Conservation (phyloP, 2,113 vertebrate species). For the Tamias sibiricus region DNA sequence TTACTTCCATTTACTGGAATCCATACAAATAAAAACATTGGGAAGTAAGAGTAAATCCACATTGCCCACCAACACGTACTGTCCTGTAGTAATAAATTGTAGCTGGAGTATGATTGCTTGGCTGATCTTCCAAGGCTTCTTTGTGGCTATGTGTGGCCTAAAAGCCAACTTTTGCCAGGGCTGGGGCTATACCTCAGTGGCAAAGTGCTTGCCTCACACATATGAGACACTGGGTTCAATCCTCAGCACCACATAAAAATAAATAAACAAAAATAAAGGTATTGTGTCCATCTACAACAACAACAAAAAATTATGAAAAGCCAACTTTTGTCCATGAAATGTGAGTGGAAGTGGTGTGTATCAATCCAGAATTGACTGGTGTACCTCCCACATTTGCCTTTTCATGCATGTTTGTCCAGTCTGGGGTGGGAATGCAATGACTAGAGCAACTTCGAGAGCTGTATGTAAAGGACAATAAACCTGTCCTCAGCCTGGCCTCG, state of each 20-base stretch:
- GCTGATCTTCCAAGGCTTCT: background rate
- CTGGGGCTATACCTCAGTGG: too few species aligned
- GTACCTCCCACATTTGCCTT: fast-evolving
- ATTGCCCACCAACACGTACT: background rate
- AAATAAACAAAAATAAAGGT: too few species aligned
- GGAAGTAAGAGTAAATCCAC: background rate
- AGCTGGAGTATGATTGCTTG: background rate
- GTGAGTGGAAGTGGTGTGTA: background rate
- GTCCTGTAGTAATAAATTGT: background rate
- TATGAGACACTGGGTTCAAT: too few species aligned
- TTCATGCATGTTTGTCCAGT: background rate
- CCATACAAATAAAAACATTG: background rate
- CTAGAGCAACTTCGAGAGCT: background rate
- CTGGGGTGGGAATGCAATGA: background rate
- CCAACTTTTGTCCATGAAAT: background rate
- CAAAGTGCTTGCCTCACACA: too few species aligned
- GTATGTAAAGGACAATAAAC: background rate
- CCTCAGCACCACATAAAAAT: too few species aligned
- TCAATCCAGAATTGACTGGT: too few species aligned
- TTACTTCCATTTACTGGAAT: background rate
- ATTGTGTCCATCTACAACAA: too few species aligned
- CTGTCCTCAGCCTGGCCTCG: background rate
- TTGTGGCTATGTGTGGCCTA: background rate
- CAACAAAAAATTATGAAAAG: too few species aligned
- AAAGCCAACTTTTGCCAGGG: background rate